Conservation (phyloP, 92 coral and sea anemone genomes). For the Hydrozoanthus gracilis region DNA sequence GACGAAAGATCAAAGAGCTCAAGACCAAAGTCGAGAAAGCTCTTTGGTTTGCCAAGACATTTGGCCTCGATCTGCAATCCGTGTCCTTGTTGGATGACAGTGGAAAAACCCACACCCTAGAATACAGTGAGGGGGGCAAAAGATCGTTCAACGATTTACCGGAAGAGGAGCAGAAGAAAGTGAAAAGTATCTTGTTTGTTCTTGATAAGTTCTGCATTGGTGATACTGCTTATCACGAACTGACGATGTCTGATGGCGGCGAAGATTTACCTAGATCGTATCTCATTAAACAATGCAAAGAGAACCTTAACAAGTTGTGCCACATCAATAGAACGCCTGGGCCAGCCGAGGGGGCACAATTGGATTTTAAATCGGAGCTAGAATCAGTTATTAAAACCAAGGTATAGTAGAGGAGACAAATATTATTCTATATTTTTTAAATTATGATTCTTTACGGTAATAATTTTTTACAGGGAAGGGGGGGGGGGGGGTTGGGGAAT, state of each 20-base stretch:
- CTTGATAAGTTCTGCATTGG: slow-evolving; percentile 54
- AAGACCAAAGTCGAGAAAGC: slow-evolving; percentile 50
- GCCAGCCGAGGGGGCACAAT: slow-evolving; percentile 49
- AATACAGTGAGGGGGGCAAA: slow-evolving; percentile 26
- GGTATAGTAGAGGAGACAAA: slow-evolving; percentile 6
- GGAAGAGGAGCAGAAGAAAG: slow-evolving; percentile 55
- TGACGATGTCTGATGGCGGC: slow-evolving; percentile 42
- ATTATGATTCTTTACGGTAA: no score
- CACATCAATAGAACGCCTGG: slow-evolving; percentile 50
- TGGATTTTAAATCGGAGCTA: slow-evolving; percentile 43
- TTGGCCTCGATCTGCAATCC: slow-evolving; percentile 47
- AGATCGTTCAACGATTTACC: slow-evolving; percentile 41
- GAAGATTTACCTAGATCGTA: slow-evolving; percentile 43
- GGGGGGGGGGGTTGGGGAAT: no score
- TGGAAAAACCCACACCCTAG: slow-evolving; percentile 23
- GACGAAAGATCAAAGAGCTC: slow-evolving; percentile 57
- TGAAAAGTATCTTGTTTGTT: slow-evolving; percentile 42
- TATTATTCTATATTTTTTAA: no score
- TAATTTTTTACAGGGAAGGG: no score
- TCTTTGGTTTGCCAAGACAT: slow-evolving; percentile 52
- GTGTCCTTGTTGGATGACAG: slow-evolving; percentile 34
- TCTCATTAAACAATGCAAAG: slow-evolving; percentile 46
- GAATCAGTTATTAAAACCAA: slow-evolving; percentile 3
- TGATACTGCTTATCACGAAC: slow-evolving; percentile 52
- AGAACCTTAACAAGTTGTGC: slow-evolving; percentile 42